These are phyloP conservation scores for Dorcus hopei DNA, from an alignment of 2,888 invertebrate species.

Conservation along the genomic window DNA sequence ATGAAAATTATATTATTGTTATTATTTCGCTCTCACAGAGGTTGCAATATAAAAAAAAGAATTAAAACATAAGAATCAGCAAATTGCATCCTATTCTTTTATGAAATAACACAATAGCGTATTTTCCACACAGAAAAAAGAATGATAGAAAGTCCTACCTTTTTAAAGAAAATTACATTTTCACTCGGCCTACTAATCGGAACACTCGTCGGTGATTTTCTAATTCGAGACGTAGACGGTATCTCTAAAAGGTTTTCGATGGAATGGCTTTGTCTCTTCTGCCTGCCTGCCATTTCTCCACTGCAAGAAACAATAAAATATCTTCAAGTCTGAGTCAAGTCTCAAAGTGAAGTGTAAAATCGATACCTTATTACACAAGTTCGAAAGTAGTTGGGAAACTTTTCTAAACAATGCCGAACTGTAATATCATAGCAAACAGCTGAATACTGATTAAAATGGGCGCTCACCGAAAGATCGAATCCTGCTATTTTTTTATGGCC, in stretches of 20 bases:
- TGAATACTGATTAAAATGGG: conserved; percentile 37
- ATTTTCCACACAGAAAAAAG: background rate
- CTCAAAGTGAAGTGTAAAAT: conserved; percentile 35
- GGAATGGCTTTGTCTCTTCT: conserved; percentile 53
- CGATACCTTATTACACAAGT: conserved; percentile 47
- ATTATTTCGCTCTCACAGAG: too few species aligned
- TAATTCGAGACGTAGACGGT: conserved; percentile 45
- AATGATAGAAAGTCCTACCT: conserved; percentile 7
- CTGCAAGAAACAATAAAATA: conserved; percentile 37
- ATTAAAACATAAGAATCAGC: too few species aligned
- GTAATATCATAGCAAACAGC: conserved; percentile 41
- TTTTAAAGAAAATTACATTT: conserved; percentile 4
- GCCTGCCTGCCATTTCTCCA: conserved; percentile 49
- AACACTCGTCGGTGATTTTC: conserved; percentile 14
- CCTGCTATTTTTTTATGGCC: too few species aligned
- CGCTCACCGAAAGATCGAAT: too few species aligned
- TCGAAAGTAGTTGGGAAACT: conserved; percentile 42
- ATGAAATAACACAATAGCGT: background rate
- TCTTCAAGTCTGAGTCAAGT: conserved; percentile 30
- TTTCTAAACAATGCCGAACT: conserved; percentile 46
- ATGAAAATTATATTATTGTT: too few species aligned
- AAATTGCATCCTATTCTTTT: too few species aligned
- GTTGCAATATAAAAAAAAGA: too few species aligned
- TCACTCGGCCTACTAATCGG: background rate
- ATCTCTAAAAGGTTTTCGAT: conserved; percentile 56